Evolutionary conservation across 2,113 vertebrate species (phyloP).

Genomic region (Hirundichthys speculiger): DNA sequence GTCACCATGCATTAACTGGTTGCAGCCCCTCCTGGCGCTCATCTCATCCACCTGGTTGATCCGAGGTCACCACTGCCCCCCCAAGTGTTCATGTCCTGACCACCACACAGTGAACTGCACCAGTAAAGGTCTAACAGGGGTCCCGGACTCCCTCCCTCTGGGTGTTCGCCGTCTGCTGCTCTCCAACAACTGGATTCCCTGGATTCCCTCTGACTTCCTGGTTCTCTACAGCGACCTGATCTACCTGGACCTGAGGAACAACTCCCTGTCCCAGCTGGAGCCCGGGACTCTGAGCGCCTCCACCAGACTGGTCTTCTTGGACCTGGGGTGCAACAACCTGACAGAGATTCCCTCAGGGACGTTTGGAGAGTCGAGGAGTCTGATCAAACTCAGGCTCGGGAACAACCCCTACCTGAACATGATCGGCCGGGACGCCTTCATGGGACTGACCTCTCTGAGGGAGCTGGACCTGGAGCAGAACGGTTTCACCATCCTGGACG

Average conservation of each 20-base stretch:
- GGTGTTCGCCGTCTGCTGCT: constrained; percentile 89
- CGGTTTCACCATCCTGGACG: constrained; percentile 83
- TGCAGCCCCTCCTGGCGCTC: constrained; percentile 75
- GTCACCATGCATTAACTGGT: constrained; percentile 78
- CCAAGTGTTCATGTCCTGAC: constrained; percentile 89
- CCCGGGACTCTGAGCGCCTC: constrained; percentile 89
- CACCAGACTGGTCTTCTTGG: constrained; percentile 89
- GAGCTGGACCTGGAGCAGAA: constrained; percentile 90
- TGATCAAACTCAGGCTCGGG: constrained; percentile 89
- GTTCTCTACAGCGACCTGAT: constrained; percentile 91
- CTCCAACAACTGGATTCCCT: constrained; percentile 90
- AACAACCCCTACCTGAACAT: constrained; percentile 87
- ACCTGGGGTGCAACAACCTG: constrained; percentile 92
- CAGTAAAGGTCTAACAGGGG: constrained; percentile 85
- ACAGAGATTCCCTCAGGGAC: constrained; percentile 86
- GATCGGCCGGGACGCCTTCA: constrained; percentile 86
- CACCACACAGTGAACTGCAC: constrained; percentile 92
- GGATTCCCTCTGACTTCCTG: constrained; percentile 90
- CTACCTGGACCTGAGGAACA: constrained; percentile 93
- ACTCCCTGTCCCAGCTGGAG: constrained; percentile 86
- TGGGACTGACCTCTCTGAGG: constrained; percentile 86
- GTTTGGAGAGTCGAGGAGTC: constrained; percentile 87
- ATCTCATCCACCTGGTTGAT: constrained; percentile 72
- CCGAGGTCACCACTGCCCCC: constrained; percentile 83
- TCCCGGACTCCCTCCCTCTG: constrained; percentile 89